phyloP scores from a whole-genome alignment of 2,113 vertebrate genomes.

The Cromileptes altivelis region DNA sequence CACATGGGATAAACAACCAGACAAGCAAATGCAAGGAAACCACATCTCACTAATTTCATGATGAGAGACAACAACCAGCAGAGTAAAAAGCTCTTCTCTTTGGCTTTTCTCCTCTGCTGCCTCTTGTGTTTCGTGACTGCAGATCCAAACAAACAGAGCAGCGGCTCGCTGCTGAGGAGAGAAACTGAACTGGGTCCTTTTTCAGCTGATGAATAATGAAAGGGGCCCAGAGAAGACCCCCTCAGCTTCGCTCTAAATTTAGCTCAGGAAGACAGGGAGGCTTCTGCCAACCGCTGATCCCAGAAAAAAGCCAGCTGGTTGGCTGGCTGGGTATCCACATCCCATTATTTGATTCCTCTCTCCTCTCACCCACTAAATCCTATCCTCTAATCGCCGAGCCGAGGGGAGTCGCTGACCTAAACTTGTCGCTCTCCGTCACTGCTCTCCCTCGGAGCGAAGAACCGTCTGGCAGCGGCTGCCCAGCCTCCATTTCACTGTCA shows the following conservation, averaged over 20 bases:
- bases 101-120: constrained; percentile 12
- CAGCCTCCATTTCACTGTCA: constrained; percentile 50
- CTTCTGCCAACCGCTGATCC: constrained; percentile 49
- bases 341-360: constrained; percentile 54
- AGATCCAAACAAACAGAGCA: constrained; percentile 34
- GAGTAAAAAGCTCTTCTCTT: not conserved
- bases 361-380: constrained; percentile 28
- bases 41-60: not conserved
- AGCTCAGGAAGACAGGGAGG: constrained; percentile 57
- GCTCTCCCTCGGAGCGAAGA: constrained; percentile 13
- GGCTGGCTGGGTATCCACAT: constrained; percentile 23
- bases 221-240: constrained; percentile 67
- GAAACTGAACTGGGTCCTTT: constrained; percentile 80
- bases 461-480: constrained; percentile 44
- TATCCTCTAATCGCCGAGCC: constrained; percentile 6
- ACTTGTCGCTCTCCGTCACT: constrained; percentile 22
- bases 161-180: constrained; percentile 34
- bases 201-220: constrained; percentile 83
- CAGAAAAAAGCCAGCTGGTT: constrained; percentile 29
- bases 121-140: constrained; percentile 15
- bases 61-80: not conserved
- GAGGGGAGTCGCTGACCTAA: constrained; percentile 38
- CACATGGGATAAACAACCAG: not conserved
- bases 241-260: constrained; percentile 77
- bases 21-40: not conserved